phyloP scores from a whole-genome alignment of 2,113 vertebrate genomes.

The Myotis brandtii region DNA sequence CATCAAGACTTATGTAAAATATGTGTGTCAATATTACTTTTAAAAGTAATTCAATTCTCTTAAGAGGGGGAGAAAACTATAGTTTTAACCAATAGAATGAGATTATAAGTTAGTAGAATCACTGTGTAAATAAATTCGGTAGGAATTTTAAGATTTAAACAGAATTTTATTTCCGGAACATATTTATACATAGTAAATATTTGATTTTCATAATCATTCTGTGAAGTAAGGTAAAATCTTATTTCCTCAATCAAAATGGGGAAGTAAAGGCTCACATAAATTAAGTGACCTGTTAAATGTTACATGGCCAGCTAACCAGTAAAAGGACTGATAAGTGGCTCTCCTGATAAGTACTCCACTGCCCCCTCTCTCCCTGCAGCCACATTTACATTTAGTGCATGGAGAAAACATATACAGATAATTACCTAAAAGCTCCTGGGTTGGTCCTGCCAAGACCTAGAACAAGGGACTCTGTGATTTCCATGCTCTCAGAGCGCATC shows the following conservation, averaged over 20 bases:
- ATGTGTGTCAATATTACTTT: neutral
- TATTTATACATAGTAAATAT: neutral
- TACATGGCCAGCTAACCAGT: neutral
- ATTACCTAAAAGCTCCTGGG: conserved; percentile 96
- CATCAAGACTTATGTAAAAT: conserved; percentile 1
- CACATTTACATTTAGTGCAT: neutral
- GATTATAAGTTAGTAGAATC: neutral
- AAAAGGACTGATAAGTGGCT: neutral
- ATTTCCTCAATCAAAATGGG: neutral
- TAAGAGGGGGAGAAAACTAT: neutral
- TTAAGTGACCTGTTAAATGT: neutral
- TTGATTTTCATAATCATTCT: neutral
- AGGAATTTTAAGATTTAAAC: neutral
- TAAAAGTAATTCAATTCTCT: conserved; percentile 27
- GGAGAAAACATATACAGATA: neutral
- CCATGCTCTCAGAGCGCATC: conserved; percentile 99
- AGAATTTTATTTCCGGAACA: neutral
- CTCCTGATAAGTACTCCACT: neutral
- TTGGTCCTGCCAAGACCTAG: conserved; percentile 99
- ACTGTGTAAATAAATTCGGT: neutral
- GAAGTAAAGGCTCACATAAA: neutral
- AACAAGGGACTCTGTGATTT: conserved; percentile 99
- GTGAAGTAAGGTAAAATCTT: neutral
- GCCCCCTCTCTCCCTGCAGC: neutral
- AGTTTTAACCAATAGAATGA: neutral